These are phyloP conservation scores for Drosophila meridionalis DNA, from an alignment of 2,888 invertebrate genomes.

Conservation along the genomic window DNA sequence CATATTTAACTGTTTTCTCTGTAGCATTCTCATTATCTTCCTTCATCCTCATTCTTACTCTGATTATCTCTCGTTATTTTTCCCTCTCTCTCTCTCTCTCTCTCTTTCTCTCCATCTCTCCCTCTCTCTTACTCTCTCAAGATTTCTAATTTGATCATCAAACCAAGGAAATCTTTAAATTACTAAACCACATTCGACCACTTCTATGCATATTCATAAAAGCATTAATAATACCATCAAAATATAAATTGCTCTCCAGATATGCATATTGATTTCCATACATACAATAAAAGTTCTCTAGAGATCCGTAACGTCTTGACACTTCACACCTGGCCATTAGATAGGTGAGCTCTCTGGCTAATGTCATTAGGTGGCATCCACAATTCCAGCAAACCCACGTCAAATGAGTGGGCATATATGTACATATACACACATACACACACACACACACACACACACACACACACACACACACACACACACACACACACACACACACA, in stretches of 20 bases:
- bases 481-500: not conserved
- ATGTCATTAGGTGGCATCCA: conserved; percentile 13
- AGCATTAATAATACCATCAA: not conserved
- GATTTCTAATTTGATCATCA: not conserved
- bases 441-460: not conserved
- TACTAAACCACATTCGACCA: not conserved
- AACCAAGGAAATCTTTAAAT: not conserved
- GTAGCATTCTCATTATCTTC: too few species aligned
- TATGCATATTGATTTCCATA: not conserved
- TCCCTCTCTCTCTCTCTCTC: not conserved
- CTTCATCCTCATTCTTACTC: not conserved
- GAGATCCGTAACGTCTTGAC: not conserved
- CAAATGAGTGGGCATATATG: conserved; percentile 1
- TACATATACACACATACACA: not conserved
- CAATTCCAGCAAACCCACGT: conserved; percentile 19
- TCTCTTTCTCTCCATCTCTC: not conserved
- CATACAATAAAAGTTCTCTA: not conserved
- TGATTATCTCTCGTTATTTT: not conserved
- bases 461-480: not conserved
- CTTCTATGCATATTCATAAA: not conserved
- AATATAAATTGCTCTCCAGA: too few species aligned
- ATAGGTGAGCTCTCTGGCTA: conserved; percentile 12
- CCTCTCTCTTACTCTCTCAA: not conserved
- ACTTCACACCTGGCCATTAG: conserved; percentile 20
- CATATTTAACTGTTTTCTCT: too few species aligned